Evolutionary conservation across 2,113 vertebrate genomes (phyloP), one percentile per base, ranked within the genome.

Genomic region (Petaurus breviceps): DNA sequence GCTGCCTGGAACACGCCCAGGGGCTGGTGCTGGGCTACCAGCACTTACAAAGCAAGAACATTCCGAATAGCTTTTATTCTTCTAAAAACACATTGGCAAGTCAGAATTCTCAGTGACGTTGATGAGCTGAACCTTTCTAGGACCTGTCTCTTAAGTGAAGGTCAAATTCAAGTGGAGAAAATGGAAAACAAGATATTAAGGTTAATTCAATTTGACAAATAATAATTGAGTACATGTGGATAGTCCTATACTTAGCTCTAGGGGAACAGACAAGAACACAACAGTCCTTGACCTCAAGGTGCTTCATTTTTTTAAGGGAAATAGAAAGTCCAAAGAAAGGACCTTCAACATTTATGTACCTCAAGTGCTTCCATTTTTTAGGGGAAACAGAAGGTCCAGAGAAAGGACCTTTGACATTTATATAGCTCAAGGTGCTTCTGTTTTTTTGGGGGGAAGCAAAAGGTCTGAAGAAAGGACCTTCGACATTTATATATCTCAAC

Each of bases 11-110:
- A 37, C 91, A 90, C 96, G 97, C 91, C 97, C 92, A 16, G 94
- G 97, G 96, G 92, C 97, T 22, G 23, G 91, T 52, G 93, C 96
- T 96, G 89, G 68, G 96, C 93, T 95, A 26, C 90, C 94, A 19
- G 50, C 19, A 54, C 95, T 94, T 57, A 92, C 22, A 94, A 90
- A 90, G 91, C 93, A 94, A 95, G 61, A 92, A 92, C 96, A 94
- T 97, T 90, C 61, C 95, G 91, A 93, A 94, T 96, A 96, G 97
- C 96, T 97, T 96, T 96, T 53, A 16, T 89, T 92, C 61, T 50
- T 53, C 50, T 90, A 49, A 92, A 95, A 92, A 94, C 46, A 94
- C 92, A 92, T 95, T 96, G 95, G 89, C 91, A 94, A 52, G 93
- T 90, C 90, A 94, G n/a, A 84, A 96, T 37, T 96, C 90, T 93